Base-by-base conservation (phyloP, 2,113 vertebrate genomes). In the Oreochromis niloticus region DNA sequence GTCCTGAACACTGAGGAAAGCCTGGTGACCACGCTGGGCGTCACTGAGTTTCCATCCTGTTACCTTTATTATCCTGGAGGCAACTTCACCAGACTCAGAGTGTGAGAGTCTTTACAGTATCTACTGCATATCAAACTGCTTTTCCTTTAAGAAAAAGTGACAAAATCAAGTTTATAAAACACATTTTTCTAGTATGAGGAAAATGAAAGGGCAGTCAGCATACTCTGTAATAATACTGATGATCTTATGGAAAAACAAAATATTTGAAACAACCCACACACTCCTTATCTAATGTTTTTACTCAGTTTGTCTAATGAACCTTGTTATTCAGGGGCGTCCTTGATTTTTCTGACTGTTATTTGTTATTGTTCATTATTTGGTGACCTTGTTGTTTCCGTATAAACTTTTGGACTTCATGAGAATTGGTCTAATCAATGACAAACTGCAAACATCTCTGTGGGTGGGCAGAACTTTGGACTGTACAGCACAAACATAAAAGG, bases 21-120 rank as follows among this genome's bases (percentile, higher is more conserved):
- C 13, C 96, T 98, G 1, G 97, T 98, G 63, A 88, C 90, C 81
- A 95, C 94, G 85, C 96, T 98, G 0, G 91, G 91, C 0, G 97
- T 99, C 91, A 97, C 97, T 0, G 85, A 96, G 19, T 98, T 98
- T 93, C 98, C 98, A 0, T 98, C 98, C 0, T 98, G 95, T 66
- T 97, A 97, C 92, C 93, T 99, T 43, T 95, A 98, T 7, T 90
- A 94, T 82, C 94, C 96, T 63, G 96, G 96, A 0, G 97, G 97
- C 80, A 97, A 96, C 54, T 93, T 92, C 85, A 95, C 87, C 84
- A 95, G 94, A 91, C 94, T 99, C 27, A 90, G 91, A 0, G 97
- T 97, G 98, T 99, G 94, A 98, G 98, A 10, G 2, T 4, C 36
- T 61, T 81, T 48, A 14, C 30, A 30, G 14, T 22, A 7, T 30